Percentiles rank a stretch among this genome's conserved stretches.
Conservation (phyloP, 2,888 invertebrate genomes). For the Drosophila paucipuncta region DNA sequence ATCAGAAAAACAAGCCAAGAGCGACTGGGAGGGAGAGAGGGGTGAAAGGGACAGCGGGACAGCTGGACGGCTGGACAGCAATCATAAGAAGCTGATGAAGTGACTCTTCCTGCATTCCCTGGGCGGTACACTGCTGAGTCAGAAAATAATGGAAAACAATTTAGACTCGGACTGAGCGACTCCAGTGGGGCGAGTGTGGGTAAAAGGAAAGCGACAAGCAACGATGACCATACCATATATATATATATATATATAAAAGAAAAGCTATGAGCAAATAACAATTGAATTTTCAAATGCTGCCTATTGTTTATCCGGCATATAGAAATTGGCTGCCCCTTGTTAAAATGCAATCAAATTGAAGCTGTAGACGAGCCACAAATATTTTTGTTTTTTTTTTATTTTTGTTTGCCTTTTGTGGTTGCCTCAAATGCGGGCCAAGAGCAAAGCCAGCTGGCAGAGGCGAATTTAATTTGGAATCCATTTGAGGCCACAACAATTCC, state of each 20-base stretch:
- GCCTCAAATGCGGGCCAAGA: slow-evolving; percentile 49
- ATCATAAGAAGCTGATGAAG: slow-evolving; percentile 69
- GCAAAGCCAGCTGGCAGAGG: slow-evolving; percentile 39
- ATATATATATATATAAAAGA: slow-evolving; percentile 27
- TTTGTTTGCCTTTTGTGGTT: slow-evolving; percentile 32
- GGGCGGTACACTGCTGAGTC: slow-evolving; percentile 55
- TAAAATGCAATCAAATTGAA: slow-evolving; percentile 78
- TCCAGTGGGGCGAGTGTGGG: slow-evolving; percentile 23
- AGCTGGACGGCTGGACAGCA: slow-evolving; percentile 71
- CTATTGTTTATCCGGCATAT: slow-evolving; percentile 71
- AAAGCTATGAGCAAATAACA: slow-evolving; percentile 70
- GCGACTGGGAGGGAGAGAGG: background rate
- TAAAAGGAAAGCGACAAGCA: slow-evolving; percentile 24
- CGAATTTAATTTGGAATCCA: slow-evolving; percentile 71
- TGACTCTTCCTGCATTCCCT: slow-evolving; percentile 47
- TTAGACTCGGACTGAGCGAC: slow-evolving; percentile 40
- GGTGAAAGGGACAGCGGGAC: slow-evolving; percentile 56
- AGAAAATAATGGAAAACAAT: slow-evolving; percentile 78
- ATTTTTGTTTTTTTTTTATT: slow-evolving; percentile 34
- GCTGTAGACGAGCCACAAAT: slow-evolving; percentile 39
- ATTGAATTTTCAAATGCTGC: slow-evolving; percentile 79
- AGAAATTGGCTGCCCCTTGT: slow-evolving; percentile 76
- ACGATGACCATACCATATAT: slow-evolving; percentile 10
- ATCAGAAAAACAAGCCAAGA: slow-evolving; percentile 67
- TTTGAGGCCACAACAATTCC: slow-evolving; percentile 58